Evolutionary conservation across 2,888 invertebrate genomes (phyloP).

Genomic region (Lasius fuliginosus): DNA sequence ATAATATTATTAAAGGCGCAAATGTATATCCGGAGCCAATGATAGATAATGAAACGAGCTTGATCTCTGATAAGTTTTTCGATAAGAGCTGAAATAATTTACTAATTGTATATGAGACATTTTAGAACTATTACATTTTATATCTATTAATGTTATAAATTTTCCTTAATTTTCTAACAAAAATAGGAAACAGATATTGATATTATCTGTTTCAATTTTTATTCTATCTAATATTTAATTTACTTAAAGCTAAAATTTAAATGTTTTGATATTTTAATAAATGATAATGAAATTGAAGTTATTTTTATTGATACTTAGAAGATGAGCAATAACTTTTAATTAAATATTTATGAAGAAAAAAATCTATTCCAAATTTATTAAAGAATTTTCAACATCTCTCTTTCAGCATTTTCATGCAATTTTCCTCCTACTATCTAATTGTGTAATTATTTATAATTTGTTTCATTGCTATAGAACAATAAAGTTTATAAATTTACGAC

Average conservation of each 20-base stretch:
- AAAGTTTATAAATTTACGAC: conserved; percentile 12
- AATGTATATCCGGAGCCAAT: neutral
- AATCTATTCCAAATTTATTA: neutral
- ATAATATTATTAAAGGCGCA: neutral
- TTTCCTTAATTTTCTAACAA: neutral
- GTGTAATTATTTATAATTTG: neutral
- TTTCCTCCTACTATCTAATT: neutral
- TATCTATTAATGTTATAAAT: neutral
- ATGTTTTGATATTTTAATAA: neutral
- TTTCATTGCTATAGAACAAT: conserved; percentile 86
- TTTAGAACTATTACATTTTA: neutral
- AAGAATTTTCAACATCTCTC: neutral
- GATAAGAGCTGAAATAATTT: neutral
- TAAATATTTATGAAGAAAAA: neutral
- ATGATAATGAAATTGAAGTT: neutral
- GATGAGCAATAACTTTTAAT: neutral
- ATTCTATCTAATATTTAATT: neutral
- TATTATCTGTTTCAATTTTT: no score
- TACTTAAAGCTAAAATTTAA: conserved; percentile 6
- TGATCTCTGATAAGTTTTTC: neutral
- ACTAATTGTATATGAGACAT: neutral
- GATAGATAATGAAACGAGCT: neutral
- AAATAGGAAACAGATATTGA: neutral
- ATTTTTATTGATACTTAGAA: neutral
- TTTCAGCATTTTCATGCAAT: neutral